phyloP scores from a whole-genome alignment of 1,140 invertebrate species.

The Patella vulgata region DNA sequence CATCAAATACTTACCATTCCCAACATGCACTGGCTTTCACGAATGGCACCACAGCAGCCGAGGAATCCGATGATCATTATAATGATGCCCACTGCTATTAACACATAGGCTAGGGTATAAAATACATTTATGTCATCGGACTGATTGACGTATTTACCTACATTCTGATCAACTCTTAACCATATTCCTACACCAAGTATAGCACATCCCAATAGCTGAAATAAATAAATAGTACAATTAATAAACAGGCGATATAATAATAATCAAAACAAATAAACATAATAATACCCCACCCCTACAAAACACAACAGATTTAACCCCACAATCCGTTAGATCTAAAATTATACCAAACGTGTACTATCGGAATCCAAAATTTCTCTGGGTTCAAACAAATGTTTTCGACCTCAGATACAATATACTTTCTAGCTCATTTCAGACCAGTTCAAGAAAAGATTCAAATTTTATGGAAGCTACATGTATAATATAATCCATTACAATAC shows the following conservation, averaged over 20 bases:
- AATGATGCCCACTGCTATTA: constrained; percentile 82
- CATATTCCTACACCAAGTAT: constrained; percentile 81
- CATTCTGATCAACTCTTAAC: constrained; percentile 74
- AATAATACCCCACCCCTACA: too few species aligned
- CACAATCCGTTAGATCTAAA: too few species aligned
- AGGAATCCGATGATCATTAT: constrained; percentile 88
- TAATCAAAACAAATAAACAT: neutral
- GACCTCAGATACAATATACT: too few species aligned
- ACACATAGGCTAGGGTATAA: constrained; percentile 66
- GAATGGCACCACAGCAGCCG: constrained; percentile 89
- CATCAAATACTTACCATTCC: constrained; percentile 73
- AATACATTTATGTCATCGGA: constrained; percentile 47
- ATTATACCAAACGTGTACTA: too few species aligned
- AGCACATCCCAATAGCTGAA: constrained; percentile 78
- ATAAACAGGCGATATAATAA: neutral
- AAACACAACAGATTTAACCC: too few species aligned
- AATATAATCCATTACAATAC: too few species aligned
- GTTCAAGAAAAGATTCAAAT: too few species aligned
- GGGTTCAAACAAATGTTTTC: too few species aligned
- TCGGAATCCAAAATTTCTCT: too few species aligned
- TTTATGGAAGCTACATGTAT: too few species aligned
- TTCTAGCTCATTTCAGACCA: too few species aligned
- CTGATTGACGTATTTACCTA: constrained; percentile 49
- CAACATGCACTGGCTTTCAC: constrained; percentile 88
- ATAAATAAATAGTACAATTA: constrained; percentile 35